Percentiles rank a stretch among this genome's conserved stretches.
Conservation (phyloP, 37 sponge, comb jelly and placozoan genomes). For the Diacarnus erythraeanus region DNA sequence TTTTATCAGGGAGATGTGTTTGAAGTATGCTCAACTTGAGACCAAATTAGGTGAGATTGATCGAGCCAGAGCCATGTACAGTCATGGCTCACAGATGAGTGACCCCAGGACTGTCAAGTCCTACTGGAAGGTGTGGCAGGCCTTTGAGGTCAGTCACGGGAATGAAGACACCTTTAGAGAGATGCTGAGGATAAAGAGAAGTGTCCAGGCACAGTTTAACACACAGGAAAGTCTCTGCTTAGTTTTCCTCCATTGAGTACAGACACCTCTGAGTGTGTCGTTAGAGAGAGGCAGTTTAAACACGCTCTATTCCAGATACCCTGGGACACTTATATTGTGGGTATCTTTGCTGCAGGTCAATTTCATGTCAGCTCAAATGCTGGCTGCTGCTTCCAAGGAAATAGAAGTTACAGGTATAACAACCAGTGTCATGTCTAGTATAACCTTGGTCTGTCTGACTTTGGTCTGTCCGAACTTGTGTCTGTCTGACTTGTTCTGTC, state of each 20-base stretch:
- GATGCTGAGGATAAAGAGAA: constrained; percentile 98
- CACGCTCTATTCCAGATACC: too few species aligned
- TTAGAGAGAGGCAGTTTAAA: too few species aligned
- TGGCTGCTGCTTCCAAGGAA: constrained; percentile 61
- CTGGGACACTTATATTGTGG: too few species aligned
- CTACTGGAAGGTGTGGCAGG: constrained; percentile 97
- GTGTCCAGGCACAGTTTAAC: constrained; percentile 97
- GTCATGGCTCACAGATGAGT: constrained; percentile 93
- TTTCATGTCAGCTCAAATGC: constrained; percentile 96
- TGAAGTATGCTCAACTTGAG: not conserved
- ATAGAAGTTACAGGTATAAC: constrained; percentile 20
- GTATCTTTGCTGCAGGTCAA: constrained; percentile 77
- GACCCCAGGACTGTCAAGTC: constrained; percentile 87
- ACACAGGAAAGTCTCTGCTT: constrained; percentile 78
- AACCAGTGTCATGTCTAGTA: too few species aligned
- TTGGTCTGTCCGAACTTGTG: too few species aligned
- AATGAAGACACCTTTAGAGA: constrained; percentile 99
- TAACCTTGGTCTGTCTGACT: too few species aligned
- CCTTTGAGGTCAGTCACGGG: constrained; percentile 96
- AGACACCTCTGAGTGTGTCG: too few species aligned
- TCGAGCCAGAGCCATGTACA: constrained; percentile 86
- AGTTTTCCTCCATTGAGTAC: too few species aligned
- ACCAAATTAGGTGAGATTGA: constrained; percentile 30
- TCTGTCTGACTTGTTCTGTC: too few species aligned
- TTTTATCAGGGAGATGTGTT: constrained; percentile 27